Conservation (phyloP, 30 jellyfish, hydroid and myxozoan species). For the Mastigias papua region DNA sequence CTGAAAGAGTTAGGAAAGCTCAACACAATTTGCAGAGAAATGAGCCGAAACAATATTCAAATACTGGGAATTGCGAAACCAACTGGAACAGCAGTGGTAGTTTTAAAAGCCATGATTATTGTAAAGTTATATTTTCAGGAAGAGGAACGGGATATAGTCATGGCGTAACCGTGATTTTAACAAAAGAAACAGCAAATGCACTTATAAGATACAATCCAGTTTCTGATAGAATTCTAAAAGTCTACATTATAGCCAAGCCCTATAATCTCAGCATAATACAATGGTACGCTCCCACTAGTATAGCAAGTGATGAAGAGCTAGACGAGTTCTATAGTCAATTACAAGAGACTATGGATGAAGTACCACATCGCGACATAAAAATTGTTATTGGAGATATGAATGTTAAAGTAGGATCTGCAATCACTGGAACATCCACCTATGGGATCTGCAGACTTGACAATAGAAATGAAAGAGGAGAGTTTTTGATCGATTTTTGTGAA, state of each 20-base stretch:
- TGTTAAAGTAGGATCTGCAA: constrained; percentile 20
- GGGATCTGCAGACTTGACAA: constrained; percentile 33
- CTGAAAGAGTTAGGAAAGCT: constrained; percentile 39
- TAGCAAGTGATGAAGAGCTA: constrained; percentile 13
- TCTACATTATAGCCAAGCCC: constrained; percentile 37
- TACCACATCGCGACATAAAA: constrained; percentile 35
- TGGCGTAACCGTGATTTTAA: neutral
- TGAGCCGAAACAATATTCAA: neutral
- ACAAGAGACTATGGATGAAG: constrained; percentile 33
- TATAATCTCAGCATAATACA: neutral
- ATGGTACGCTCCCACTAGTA: constrained; percentile 27
- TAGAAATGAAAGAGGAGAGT: constrained; percentile 53
- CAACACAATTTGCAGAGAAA: constrained; percentile 13
- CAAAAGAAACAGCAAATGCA: neutral
- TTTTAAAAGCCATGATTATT: neutral
- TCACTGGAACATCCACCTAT: neutral
- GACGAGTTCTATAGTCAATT: neutral
- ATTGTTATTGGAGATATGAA: constrained; percentile 43
- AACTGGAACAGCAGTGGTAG: constrained; percentile 40
- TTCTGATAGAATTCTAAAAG: constrained; percentile 3
- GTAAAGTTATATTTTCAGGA: neutral
- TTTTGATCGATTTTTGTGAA: constrained; percentile 23
- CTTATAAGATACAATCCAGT: neutral
- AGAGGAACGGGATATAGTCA: constrained; percentile 13
- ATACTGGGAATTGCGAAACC: constrained; percentile 15